These are phyloP conservation scores for Chloropsis cyanopogon DNA, from an alignment of 2,113 vertebrate species.

Conservation along the genomic window DNA sequence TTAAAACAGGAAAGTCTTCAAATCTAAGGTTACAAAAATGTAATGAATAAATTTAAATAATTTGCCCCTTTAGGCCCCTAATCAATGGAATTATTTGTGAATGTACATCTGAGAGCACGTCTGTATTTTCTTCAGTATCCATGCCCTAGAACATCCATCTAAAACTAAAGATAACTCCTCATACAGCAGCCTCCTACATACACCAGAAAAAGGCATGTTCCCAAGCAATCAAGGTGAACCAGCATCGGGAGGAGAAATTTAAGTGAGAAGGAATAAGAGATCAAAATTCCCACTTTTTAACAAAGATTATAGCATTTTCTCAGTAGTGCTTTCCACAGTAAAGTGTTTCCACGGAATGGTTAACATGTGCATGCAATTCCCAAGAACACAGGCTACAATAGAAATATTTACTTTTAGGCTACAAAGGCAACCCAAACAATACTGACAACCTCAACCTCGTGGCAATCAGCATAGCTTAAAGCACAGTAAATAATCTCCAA, in stretches of 20 bases:
- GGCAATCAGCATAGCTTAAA: not conserved
- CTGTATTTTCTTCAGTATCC: not conserved
- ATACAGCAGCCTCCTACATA: not conserved
- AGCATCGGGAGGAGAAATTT: not conserved
- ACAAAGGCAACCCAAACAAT: constrained; percentile 5
- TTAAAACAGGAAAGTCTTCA: not conserved
- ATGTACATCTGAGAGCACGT: accelerated
- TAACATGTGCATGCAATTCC: not conserved
- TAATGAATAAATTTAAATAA: not conserved
- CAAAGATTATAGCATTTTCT: constrained; percentile 8
- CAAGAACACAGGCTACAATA: not conserved
- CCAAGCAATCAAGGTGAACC: not conserved
- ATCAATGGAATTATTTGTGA: not conserved
- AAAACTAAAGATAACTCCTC: not conserved
- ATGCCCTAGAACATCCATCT: not conserved
- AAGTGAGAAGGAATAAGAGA: not conserved
- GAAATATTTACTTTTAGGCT: not conserved
- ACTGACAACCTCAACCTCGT: not conserved
- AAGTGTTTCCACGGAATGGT: not conserved
- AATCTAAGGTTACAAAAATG: not conserved
- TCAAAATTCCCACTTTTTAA: not conserved
- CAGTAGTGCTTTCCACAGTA: not conserved
- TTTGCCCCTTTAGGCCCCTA: not conserved
- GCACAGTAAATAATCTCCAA: constrained; percentile 12
- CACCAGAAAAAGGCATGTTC: not conserved